Conservation (phyloP, 2,797 vertebrate species). For the Argyrosomus regius region DNA sequence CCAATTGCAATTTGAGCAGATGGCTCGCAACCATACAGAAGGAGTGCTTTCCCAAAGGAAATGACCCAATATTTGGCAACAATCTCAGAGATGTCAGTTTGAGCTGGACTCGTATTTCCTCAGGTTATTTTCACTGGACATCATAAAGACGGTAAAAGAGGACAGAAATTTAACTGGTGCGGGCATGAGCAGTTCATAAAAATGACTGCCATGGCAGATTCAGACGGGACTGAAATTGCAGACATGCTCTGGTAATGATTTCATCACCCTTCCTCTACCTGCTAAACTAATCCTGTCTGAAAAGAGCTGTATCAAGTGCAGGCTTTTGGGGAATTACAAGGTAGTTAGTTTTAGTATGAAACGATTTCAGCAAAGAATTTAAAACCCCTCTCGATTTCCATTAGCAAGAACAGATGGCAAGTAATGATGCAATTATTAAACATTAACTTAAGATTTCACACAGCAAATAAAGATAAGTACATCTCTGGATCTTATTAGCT, state of each 20-base stretch:
- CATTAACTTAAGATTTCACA: constrained; percentile 48
- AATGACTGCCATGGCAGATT: constrained; percentile 18
- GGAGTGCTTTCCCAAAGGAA: constrained; percentile 53
- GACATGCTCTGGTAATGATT: constrained; percentile 43
- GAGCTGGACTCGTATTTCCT: constrained; percentile 35
- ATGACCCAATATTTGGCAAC: constrained; percentile 68
- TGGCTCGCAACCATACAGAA: constrained; percentile 51
- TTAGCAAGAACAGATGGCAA: constrained; percentile 68
- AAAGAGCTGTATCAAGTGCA: constrained; percentile 27
- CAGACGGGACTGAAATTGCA: constrained; percentile 20
- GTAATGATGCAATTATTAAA: constrained; percentile 68
- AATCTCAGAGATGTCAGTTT: constrained; percentile 39
- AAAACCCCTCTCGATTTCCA: constrained; percentile 51
- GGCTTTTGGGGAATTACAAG: constrained; percentile 34
- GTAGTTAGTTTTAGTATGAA: constrained; percentile 33
- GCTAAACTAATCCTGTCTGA: constrained; percentile 27
- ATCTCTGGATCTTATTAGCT: constrained; percentile 64
- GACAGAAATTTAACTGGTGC: constrained; percentile 8
- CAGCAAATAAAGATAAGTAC: constrained; percentile 56
- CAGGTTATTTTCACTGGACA: constrained; percentile 36
- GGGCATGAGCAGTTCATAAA: constrained; percentile 23
- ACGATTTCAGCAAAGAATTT: constrained; percentile 31
- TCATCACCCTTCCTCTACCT: constrained; percentile 45
- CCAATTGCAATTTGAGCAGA: constrained; percentile 65
- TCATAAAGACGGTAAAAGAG: constrained; percentile 29